Evolutionary conservation across 1,140 invertebrate genomes (phyloP).

Genomic region (Diprion similis): DNA sequence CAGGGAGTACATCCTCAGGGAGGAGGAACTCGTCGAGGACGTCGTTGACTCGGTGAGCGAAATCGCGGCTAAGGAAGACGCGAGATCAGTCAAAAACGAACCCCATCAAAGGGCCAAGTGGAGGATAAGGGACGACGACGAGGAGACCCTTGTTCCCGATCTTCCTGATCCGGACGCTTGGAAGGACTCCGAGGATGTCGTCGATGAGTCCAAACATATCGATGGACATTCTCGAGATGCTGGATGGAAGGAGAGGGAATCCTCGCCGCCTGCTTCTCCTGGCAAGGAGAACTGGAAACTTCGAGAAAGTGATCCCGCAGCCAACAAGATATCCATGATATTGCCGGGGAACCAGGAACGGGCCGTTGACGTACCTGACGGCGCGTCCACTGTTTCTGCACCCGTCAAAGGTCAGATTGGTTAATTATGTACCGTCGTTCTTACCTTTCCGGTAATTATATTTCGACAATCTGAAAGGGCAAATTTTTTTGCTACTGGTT

Average conservation of each 20-base stretch:
- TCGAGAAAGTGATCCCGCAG: not conserved
- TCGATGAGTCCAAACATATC: slow-evolving; percentile 14
- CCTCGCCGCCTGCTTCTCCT: slow-evolving; percentile 22
- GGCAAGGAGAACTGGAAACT: not conserved
- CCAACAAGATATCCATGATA: slow-evolving; percentile 13
- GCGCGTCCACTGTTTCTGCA: slow-evolving; percentile 24
- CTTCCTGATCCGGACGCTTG: slow-evolving; percentile 21
- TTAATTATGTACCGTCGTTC: not conserved
- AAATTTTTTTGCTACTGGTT: no score
- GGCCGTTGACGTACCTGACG: slow-evolving; percentile 40
- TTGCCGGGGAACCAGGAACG: slow-evolving; percentile 38
- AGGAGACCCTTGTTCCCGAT: slow-evolving; percentile 34
- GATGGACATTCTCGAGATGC: not conserved
- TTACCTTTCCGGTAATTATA: no score
- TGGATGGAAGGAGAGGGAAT: not conserved
- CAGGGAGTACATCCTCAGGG: slow-evolving; percentile 45
- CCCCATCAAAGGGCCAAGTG: slow-evolving; percentile 38
- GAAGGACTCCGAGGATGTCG: slow-evolving; percentile 12
- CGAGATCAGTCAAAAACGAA: slow-evolving; percentile 20
- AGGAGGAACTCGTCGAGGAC: slow-evolving; percentile 50
- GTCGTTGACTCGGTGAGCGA: slow-evolving; percentile 35
- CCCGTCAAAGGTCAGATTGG: slow-evolving; percentile 10
- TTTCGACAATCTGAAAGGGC: no score
- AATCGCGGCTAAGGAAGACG: slow-evolving; percentile 18
- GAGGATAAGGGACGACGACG: slow-evolving; percentile 41